These are phyloP conservation scores for Anser cygnoides DNA, from an alignment of 2,113 vertebrate genomes.

Conservation along the genomic window DNA sequence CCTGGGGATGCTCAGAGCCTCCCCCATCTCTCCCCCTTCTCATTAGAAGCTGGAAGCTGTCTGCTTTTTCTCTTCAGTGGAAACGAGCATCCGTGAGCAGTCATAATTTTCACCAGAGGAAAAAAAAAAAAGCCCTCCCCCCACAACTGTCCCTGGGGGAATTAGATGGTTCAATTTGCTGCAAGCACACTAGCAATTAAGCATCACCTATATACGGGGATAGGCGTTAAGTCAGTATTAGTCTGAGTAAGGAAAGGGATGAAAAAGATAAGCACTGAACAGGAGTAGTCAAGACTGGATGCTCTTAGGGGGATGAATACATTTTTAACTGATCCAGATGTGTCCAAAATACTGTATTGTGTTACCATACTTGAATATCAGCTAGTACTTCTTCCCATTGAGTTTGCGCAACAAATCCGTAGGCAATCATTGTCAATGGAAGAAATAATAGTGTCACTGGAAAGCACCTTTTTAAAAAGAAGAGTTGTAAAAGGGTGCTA, in stretches of 20 bases:
- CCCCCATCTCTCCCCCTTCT: not conserved
- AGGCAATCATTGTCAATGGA: not conserved
- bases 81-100: not conserved
- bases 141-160: accelerated
- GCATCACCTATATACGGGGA: not conserved
- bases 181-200: not conserved
- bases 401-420: not conserved
- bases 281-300: not conserved
- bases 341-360: not conserved
- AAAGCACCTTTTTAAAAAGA: not conserved
- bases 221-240: not conserved
- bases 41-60: not conserved
- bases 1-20: not conserved
- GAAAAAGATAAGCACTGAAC: not conserved
- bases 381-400: not conserved
- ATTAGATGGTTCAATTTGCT: not conserved
- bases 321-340: not conserved
- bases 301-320: not conserved
- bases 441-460: not conserved
- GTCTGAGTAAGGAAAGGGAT: not conserved
- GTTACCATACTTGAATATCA: accelerated
- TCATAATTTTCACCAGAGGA: not conserved
- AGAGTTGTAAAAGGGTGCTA: not conserved
- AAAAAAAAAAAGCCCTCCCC: not conserved
- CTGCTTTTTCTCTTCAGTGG: not conserved